Conservation (phyloP, 2,888 invertebrate species). For the Stomorhina lunata region DNA sequence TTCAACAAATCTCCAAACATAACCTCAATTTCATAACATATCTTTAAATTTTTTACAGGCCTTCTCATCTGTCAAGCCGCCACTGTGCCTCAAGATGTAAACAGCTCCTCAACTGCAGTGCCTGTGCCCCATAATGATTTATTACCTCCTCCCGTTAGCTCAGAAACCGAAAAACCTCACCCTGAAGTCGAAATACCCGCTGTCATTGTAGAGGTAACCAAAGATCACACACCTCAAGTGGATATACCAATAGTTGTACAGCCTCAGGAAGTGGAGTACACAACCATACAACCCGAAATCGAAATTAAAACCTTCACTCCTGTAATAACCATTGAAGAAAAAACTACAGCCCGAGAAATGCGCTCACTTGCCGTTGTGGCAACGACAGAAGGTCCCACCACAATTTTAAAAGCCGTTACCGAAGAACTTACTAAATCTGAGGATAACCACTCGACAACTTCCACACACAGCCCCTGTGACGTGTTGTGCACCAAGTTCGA, state of each 20-base stretch:
- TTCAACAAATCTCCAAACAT: not conserved
- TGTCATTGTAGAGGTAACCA: constrained; percentile 34
- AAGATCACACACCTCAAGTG: constrained; percentile 27
- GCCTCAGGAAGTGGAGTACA: not conserved
- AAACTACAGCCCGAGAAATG: not conserved
- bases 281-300: not conserved
- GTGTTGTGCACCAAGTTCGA: constrained; percentile 74
- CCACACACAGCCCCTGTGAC: constrained; percentile 69
- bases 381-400: not conserved
- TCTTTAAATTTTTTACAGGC: constrained; percentile 64
- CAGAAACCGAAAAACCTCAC: not conserved
- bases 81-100: constrained; percentile 69
- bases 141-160: not conserved
- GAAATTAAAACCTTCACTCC: not conserved
- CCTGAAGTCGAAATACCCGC: constrained; percentile 1
- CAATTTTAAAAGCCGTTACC: not conserved
- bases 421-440: not conserved
- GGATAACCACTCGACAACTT: not conserved
- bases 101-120: constrained; percentile 65
- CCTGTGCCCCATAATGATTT: constrained; percentile 66
- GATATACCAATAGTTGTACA: not conserved
- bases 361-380: not conserved
- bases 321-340: not conserved
- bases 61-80: constrained; percentile 70
- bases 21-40: not conserved